Evolutionary conservation across 2,888 invertebrate genomes (phyloP).

Genomic region (Yponomeuta malinellus): DNA sequence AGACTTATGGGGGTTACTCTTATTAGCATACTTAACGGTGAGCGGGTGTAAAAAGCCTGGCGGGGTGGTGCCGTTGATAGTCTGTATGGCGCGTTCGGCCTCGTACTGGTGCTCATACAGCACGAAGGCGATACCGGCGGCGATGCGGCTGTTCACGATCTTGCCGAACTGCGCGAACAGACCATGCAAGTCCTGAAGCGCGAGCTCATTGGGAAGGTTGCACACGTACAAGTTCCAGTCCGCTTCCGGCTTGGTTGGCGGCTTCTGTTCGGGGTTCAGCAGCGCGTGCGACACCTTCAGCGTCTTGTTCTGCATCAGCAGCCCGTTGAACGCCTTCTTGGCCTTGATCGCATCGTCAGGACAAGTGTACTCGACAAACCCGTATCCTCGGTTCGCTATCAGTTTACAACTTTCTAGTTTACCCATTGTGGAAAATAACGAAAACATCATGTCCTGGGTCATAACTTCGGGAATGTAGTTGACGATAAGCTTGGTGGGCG

Average conservation of each 20-base stretch:
- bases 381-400: slow-evolving; percentile 74
- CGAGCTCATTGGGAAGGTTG: slow-evolving; percentile 75
- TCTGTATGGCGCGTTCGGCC: slow-evolving; percentile 70
- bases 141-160: slow-evolving; percentile 75
- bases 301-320: slow-evolving; percentile 74
- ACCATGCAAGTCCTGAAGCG: slow-evolving; percentile 74
- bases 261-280: slow-evolving; percentile 69
- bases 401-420: slow-evolving; percentile 76
- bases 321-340: slow-evolving; percentile 70
- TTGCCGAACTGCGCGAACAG: slow-evolving; percentile 74
- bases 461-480: slow-evolving; percentile 77
- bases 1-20: slow-evolving; percentile 72
- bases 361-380: slow-evolving; percentile 72
- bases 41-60: slow-evolving; percentile 72
- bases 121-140: slow-evolving; percentile 73
- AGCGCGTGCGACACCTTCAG: slow-evolving; percentile 72
- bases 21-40: slow-evolving; percentile 76
- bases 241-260: slow-evolving; percentile 71
- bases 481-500: slow-evolving; percentile 75
- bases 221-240: slow-evolving; percentile 76
- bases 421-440: slow-evolving; percentile 74
- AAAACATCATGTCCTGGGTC: slow-evolving; percentile 77
- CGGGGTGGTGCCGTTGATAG: slow-evolving; percentile 65
- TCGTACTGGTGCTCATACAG: slow-evolving; percentile 71
- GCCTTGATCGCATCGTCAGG: slow-evolving; percentile 72